Base-by-base conservation (phyloP, 2,888 invertebrate species). In the Melanotus villosus region DNA sequence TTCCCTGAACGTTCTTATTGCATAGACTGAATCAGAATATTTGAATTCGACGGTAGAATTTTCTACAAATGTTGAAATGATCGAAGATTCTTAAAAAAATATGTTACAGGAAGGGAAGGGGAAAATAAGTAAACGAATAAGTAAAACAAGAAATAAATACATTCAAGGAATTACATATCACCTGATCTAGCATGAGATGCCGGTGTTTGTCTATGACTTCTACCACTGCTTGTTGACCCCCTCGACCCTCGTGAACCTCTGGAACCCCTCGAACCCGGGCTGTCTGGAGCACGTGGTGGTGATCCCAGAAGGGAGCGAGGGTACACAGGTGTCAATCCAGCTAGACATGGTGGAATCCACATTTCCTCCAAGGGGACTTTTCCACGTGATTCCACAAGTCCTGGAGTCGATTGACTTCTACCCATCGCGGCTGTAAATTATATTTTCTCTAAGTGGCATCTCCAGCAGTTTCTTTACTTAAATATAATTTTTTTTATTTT, bases 391-490 rank as follows among this genome's bases (percentile, higher is more conserved):
- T 98, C 98, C 78, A 98, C 93, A 79, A 98, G 89, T 47, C 97
- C 98, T 10, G 98, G 98, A 69, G 98, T 97, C 79, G 98, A 98
- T 83, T 95, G 95, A 85, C 97, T 96, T 81, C 98, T 91, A 80
- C 97, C 95, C 93, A 97, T 93, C 79, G 96, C 95, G 87, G 95
- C 96, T 96, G 88, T 76, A 82, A 85, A 41, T 41, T 14, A 41
- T 12, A 41, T 14, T 18, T 41, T 16, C 16, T 14, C 16, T 41
- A 41, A 14, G 41, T 12, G n/a, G 34, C 34, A 12, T 34, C 12
- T 34, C 34, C 34, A 12, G 12, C 12, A n/a, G n/a, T n/a, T n/a
- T n/a, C n/a, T n/a, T n/a, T n/a, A n/a, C n/a, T n/a, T n/a, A n/a
- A n/a, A n/a, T n/a, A n/a, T n/a, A n/a, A n/a, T n/a, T n/a, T n/a